Base-by-base conservation (phyloP, 2,888 invertebrate genomes). In the Lutraria lutraria region DNA sequence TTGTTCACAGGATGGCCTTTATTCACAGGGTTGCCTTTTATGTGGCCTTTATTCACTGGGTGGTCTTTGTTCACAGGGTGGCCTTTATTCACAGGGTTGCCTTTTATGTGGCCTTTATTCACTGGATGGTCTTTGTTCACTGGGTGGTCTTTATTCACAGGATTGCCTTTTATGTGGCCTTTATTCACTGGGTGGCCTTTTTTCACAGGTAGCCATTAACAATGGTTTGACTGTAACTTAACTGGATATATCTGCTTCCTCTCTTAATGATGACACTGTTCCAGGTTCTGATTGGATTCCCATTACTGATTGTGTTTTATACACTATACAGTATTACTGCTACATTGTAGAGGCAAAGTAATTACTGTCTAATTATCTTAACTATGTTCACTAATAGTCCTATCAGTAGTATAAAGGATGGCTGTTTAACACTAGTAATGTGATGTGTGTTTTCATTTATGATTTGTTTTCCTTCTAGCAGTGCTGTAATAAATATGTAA, bases 391-490 rank as follows among this genome's bases (percentile, higher is more conserved):
- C 63, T 68, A 68, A 68, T 68, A 25, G 25, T 68, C 63, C 63
- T 68, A 25, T 68, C 63, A 68, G 25, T 19, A 56, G 56, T 8
- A n/a, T 68, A 68, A 68, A 13, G n/a, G 8, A 25, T 25, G 19
- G 56, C 19, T 56, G 12, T 56, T 25, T 25, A 21, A 68, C 63
- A 68, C 12, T 25, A 25, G 12, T 56, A 56, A 19, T 56, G 56
- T 56, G 19, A 15, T 56, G 56, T 16, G 19, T 19, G 63, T 68
- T 68, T 68, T n/a, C n/a, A 12, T 25, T n/a, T 68, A 68, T 56
- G 16, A 56, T 68, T 68, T 68, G n/a, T 68, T 68, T 68, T n/a
- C 63, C 63, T 25, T 68, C 63, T 25, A 68, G 8, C 63, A 68
- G 25, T 68, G 63, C 63, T 68, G 25, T 25, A 25, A 25, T 68